These are phyloP conservation scores for Julus scandinavius DNA, from an alignment of 2,888 invertebrate species.

Conservation along the genomic window DNA sequence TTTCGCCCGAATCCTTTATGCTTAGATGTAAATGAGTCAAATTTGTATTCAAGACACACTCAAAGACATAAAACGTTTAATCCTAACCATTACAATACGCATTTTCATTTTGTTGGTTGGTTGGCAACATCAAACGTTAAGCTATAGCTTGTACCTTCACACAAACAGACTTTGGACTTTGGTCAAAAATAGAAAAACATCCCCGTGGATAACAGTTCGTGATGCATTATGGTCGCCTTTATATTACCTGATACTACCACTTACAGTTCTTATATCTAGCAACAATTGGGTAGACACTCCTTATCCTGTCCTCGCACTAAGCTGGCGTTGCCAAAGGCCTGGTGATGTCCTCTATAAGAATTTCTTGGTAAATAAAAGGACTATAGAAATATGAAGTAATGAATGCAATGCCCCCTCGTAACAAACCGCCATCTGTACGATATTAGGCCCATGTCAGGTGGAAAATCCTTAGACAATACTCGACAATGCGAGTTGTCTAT, in stretches of 20 bases:
- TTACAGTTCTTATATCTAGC: not conserved
- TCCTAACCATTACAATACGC: not conserved
- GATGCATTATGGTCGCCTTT: not conserved
- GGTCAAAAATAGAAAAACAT: not conserved
- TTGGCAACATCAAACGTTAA: not conserved
- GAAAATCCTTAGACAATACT: not conserved
- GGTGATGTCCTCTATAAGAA: not conserved
- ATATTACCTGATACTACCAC: not conserved
- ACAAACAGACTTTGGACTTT: not conserved
- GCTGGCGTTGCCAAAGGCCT: not conserved
- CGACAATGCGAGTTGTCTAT: not conserved
- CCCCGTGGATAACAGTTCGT: not conserved
- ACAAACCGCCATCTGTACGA: not conserved
- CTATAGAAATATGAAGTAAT: not conserved
- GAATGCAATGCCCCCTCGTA: not conserved
- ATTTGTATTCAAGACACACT: not conserved
- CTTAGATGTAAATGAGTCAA: not conserved
- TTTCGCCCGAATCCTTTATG: not conserved
- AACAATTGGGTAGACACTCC: not conserved
- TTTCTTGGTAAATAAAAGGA: not conserved
- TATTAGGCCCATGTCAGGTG: not conserved
- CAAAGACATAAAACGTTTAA: not conserved
- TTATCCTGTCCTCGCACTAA: not conserved
- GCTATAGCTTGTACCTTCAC: not conserved
- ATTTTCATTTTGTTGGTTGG: not conserved